Conservation (phyloP, 2,888 invertebrate species). For the Idaea straminata region DNA sequence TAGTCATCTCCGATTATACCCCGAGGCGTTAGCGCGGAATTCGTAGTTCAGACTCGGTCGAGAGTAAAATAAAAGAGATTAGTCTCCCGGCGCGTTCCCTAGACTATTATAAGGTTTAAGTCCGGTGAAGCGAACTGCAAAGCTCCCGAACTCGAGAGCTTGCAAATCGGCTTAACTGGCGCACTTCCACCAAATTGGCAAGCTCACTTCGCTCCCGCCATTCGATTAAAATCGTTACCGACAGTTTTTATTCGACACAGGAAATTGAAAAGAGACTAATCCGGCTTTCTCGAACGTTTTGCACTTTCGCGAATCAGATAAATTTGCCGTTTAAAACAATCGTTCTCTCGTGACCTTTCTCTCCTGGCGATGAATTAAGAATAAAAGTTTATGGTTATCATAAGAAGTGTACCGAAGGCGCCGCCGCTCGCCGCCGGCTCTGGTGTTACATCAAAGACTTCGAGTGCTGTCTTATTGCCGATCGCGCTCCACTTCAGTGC, state of each 20-base stretch:
- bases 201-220: constrained; percentile 32
- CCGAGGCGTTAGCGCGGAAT: constrained; percentile 38
- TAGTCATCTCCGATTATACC: constrained; percentile 32
- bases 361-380: constrained; percentile 47
- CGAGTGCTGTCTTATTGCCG: constrained; percentile 56
- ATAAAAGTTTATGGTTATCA: constrained; percentile 56
- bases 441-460: constrained; percentile 62
- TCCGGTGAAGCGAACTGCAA: constrained; percentile 43
- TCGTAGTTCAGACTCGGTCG: constrained; percentile 43
- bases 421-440: constrained; percentile 44
- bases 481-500: constrained; percentile 55
- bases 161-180: constrained; percentile 63
- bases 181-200: constrained; percentile 52
- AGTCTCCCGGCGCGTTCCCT: constrained; percentile 49
- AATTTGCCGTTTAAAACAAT: constrained; percentile 51
- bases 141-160: constrained; percentile 51
- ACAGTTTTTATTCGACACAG: constrained; percentile 41
- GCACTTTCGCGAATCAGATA: constrained; percentile 61
- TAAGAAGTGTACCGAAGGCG: constrained; percentile 36
- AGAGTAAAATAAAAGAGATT: constrained; percentile 60
- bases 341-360: constrained; percentile 53
- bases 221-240: constrained; percentile 28
- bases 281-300: constrained; percentile 57
- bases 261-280: constrained; percentile 55
- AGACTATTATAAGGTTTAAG: constrained; percentile 58